Conservation (phyloP, 2,113 vertebrate species). For the Channa argus region DNA sequence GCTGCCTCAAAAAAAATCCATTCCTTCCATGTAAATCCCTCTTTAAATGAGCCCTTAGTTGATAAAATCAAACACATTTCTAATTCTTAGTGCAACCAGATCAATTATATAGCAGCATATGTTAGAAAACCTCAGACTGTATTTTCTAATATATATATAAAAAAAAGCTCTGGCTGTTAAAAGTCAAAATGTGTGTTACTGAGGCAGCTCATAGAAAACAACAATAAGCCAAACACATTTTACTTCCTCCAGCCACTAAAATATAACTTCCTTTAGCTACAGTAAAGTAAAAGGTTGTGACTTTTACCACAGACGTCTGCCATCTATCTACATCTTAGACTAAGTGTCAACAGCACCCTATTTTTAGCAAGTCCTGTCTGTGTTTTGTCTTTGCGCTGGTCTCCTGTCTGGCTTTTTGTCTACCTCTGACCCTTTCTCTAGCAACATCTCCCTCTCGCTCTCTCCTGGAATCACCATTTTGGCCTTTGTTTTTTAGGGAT, state of each 20-base stretch:
- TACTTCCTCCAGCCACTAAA: background rate
- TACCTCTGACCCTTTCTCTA: background rate
- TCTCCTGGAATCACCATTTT: conserved; percentile 3
- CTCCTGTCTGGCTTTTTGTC: conserved; percentile 46
- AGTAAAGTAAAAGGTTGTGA: conserved; percentile 10
- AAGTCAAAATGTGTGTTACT: conserved; percentile 12
- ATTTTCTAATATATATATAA: background rate
- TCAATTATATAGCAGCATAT: background rate
- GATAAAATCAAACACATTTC: conserved; percentile 20
- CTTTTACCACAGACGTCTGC: conserved; percentile 19
- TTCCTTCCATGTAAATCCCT: conserved; percentile 41
- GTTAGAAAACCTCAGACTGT: no score
- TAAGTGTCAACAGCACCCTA: conserved; percentile 45
- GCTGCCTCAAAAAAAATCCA: conserved; percentile 47
- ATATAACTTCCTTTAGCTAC: conserved; percentile 38
- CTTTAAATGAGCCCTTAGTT: conserved; percentile 26
- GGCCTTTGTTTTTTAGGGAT: conserved; percentile 49
- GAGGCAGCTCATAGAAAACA: conserved; percentile 42
- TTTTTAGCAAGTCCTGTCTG: conserved; percentile 50
- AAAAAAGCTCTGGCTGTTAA: no score
- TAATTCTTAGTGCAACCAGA: conserved; percentile 4
- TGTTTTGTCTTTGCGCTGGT: conserved; percentile 52
- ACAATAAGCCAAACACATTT: conserved; percentile 26
- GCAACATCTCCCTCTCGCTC: background rate
- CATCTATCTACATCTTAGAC: conserved; percentile 25